Evolutionary conservation across 1,140 invertebrate genomes (phyloP).

Genomic region (Rhagoletis zephyria): DNA sequence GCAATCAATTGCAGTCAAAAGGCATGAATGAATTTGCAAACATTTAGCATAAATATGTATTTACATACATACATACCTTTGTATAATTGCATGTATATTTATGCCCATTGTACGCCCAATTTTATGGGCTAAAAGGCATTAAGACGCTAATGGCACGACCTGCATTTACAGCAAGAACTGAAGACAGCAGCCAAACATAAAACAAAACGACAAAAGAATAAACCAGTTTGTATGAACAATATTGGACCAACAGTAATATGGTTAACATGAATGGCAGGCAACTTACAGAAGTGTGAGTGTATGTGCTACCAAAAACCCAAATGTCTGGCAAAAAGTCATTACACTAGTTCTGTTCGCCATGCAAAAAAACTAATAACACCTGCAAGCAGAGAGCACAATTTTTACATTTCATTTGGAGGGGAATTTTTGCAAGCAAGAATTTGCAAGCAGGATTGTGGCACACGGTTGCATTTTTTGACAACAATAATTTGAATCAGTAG

Average conservation of each 20-base stretch:
- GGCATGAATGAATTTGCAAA: conserved; percentile 20
- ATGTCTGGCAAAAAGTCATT: background rate
- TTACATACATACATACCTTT: background rate
- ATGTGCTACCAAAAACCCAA: background rate
- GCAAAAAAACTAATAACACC: no score
- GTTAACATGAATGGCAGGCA: conserved; percentile 20
- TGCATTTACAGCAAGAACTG: background rate
- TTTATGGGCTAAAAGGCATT: conserved; percentile 37
- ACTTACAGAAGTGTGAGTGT: background rate
- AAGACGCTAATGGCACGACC: background rate
- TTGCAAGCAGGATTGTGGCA: no score
- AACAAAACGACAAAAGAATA: background rate
- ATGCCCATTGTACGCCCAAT: background rate
- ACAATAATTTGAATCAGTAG: no score
- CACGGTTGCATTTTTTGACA: no score
- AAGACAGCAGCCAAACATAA: background rate
- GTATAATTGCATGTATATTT: background rate
- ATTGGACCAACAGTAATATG: background rate
- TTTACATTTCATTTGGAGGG: no score
- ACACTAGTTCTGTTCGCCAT: no score
- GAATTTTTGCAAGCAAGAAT: no score
- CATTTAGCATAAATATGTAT: background rate
- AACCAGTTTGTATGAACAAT: conserved; percentile 4
- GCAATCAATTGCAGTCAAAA: conserved; percentile 40
- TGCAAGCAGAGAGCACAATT: no score